A percentile compares a stretch with the other conserved stretches of the same genome.
These are phyloP conservation scores for Boleophthalmus pectinirostris DNA, from an alignment of 2,113 vertebrate species.

Conservation along the genomic window DNA sequence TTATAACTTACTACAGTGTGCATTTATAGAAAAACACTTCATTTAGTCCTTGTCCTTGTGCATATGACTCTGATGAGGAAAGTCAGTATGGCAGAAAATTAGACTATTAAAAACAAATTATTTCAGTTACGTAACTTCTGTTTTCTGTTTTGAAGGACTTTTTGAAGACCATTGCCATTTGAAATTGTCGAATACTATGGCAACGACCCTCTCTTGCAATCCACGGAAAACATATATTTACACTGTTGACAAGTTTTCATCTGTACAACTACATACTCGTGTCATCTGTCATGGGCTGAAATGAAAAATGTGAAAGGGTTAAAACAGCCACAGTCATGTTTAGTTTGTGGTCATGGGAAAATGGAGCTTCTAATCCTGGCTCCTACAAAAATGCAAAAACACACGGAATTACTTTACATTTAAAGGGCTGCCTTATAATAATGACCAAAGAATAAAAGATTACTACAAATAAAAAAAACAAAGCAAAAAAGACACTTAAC, in stretches of 20 bases:
- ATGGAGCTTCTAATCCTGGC: slow-evolving; percentile 5
- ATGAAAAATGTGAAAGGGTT: slow-evolving; percentile 6
- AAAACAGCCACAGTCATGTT: slow-evolving; percentile 6
- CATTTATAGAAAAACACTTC: neutral
- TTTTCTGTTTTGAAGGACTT: neutral
- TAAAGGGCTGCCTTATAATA: neutral
- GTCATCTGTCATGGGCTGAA: neutral
- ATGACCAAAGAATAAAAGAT: neutral
- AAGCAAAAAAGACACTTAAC: too few relatives aligned
- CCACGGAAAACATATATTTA: too few relatives aligned
- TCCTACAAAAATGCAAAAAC: neutral
- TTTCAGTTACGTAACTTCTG: neutral
- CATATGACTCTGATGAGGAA: neutral
- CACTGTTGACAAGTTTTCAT: neutral
- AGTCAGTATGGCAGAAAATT: neutral
- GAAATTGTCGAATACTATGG: neutral
- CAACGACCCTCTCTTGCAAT: neutral
- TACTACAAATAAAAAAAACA: neutral
- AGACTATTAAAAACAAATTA: neutral
- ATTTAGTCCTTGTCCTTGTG: neutral
- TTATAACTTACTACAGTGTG: too few relatives aligned
- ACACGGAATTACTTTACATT: neutral
- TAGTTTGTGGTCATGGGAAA: slow-evolving; percentile 12
- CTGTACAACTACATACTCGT: neutral
- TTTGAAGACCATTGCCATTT: neutral